Base-by-base conservation (phyloP, 2,797 vertebrate species). In the Poeciliopsis infans region DNA sequence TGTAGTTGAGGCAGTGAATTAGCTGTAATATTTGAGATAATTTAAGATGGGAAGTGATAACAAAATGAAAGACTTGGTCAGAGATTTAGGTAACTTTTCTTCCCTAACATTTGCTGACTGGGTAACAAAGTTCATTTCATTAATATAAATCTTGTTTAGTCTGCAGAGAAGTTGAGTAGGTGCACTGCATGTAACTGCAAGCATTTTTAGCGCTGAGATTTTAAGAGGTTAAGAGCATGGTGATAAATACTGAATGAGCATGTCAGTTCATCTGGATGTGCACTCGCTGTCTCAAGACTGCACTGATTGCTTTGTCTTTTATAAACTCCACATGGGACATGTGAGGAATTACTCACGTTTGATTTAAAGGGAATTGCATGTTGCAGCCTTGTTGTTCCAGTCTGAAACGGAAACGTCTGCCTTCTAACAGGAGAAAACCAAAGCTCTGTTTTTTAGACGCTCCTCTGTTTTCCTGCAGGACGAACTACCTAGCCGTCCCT, bases 401-500 rank as follows among this genome's bases (percentile, higher is more conserved):
- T 74, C 31, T 74, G 4, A 71, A 39, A 11, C 49, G 46, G 31
- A 45, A 0, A 75, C 2, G 41, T 61, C 13, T 81, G 16, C 66
- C 77, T 28, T 66, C 28, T 59, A 49, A 71, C n/a, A 75, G 20
- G 41, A 23, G 28, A 33, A 23, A 64, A 77, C 69, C 57, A 75
- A 74, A 64, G 59, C 73, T 51, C 71, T 74, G 36, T 23, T n/a
- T 59, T 89, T 85, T 94, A 93, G 93, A 89, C 79, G 33, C 88
- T 89, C 72, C 79, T 89, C 73, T 93, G 57, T 82, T 92, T 85
- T 93, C 88, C 93, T 80, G 36, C 93, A 99, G 98, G 94, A 97
- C 97, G 92, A 97, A 98, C 95, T 98, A 98, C 92, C 96, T 99
- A 87, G 98, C 98, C 25, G 96, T 99, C 91, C 97, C 98, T 0